A percentile compares a stretch with the other conserved stretches of the same genome.
Conservation (phyloP, 2,113 vertebrate genomes). For the Xiphophorus maculatus region DNA sequence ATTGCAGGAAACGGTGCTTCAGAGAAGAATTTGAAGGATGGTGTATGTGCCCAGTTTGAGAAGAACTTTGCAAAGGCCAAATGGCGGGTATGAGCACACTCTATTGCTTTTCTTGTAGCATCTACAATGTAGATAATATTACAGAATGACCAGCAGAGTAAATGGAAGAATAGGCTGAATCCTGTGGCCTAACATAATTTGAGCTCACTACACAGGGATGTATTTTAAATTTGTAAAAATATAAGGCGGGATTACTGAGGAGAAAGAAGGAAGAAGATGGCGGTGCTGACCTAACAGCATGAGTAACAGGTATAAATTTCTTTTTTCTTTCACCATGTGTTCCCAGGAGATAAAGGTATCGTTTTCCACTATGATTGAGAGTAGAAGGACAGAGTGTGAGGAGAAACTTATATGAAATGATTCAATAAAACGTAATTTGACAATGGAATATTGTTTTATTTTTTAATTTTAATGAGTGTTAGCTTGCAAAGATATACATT, state of each 20-base stretch:
- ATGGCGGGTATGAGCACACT: conserved; percentile 82
- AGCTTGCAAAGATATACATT: neutral
- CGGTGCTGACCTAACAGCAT: conserved; percentile 46
- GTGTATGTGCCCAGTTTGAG: conserved; percentile 88
- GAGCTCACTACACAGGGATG: conserved; percentile 25
- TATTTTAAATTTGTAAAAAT: conserved; percentile 33
- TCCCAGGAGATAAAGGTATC: conserved; percentile 85
- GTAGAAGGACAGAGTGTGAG: conserved; percentile 69
- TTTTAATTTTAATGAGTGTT: neutral
- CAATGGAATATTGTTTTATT: conserved; percentile 11
- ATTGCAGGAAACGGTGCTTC: conserved; percentile 86
- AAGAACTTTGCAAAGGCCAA: conserved; percentile 91
- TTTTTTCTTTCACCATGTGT: conserved; percentile 80
- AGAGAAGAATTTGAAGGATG: conserved; percentile 87
- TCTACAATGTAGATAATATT: conserved; percentile 7
- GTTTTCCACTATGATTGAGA: conserved; percentile 71
- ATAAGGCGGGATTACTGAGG: conserved; percentile 35
- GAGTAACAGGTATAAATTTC: conserved; percentile 73
- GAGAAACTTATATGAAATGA: conserved; percentile 59
- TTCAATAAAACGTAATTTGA: conserved; percentile 26
- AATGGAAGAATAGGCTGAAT: conserved; percentile 1
- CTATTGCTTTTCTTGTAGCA: neutral
- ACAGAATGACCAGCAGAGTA: neutral
- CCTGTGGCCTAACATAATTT: conserved; percentile 1
- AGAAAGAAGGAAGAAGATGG: conserved; percentile 46